Evolutionary conservation across 2,113 vertebrate genomes (phyloP), one percentile per base, ranked within the genome.

Genomic region (Romanogobio albipinnatus): DNA sequence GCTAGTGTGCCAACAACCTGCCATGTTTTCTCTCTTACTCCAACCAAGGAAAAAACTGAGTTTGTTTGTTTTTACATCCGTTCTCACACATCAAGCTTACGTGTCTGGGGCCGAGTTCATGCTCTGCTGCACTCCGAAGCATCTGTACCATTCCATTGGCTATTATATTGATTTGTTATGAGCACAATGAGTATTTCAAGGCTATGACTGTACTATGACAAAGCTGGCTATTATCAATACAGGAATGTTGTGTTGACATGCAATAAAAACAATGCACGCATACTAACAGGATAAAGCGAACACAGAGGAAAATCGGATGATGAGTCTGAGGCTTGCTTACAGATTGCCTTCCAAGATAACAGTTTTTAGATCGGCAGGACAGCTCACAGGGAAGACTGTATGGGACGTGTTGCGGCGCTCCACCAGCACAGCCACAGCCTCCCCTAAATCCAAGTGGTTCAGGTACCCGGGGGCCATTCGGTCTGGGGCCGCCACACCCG

Each of bases 391-490:
- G 89, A 93, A 92, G 76, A 95, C 87, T 0, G 56, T 61, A 88
- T 96, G 95, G 1, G 95, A 93, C 8, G 89, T 53, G 62, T 84
- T 90, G 11, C 90, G 88, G 85, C 89, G 91, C 58, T 95, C 95
- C 86, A 96, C 90, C 26, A 96, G 89, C 2, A 90, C 45, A 45
- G 95, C 93, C 8, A 96, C 91, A 0, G 94, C 94, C 58, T 93
- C 90, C 0, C 95, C 96, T 82, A 96, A 92, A 51, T 96, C 95
- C 91, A 95, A 87, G 83, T 96, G 95, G 86, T 92, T 93, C 75
- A 96, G 90, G 86, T 90, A 96, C 0, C 95, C 95, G 0, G 95
- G 95, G 0, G 86, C 90, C 89, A 95, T 82, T 33, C 90, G 92
- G 43, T 96, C 95, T 0, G 94, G 92, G 7, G 92, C 79, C 0